phyloP scores from a whole-genome alignment of 2,888 invertebrate genomes.

The Diarsia rubi region DNA sequence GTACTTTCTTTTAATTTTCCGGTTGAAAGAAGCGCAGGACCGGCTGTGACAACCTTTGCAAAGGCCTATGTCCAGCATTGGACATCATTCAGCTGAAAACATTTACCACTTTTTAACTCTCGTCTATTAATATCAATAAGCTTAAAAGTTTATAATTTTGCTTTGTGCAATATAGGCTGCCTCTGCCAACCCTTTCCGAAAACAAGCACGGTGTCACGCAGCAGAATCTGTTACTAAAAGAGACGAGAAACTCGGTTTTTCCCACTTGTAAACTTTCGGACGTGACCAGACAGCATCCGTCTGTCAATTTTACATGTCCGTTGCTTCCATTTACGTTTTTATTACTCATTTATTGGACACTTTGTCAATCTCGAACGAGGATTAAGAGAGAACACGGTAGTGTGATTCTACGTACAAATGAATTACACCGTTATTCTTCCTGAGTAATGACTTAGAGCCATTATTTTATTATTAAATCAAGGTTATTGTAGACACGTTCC shows the following conservation, averaged over 20 bases:
- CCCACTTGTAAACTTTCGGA: slow-evolving; percentile 8
- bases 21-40: neutral
- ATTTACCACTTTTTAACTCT: neutral
- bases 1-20: no score
- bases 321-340: slow-evolving; percentile 38
- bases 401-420: no score
- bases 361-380: slow-evolving; percentile 7
- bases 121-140: neutral
- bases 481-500: no score
- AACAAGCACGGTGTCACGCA: neutral
- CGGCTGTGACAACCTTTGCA: neutral
- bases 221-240: neutral
- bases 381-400: neutral
- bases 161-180: neutral
- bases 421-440: no score
- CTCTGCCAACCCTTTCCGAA: neutral
- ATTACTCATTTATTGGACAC: slow-evolving; percentile 43
- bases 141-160: neutral
- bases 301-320: slow-evolving; percentile 34
- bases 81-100: neutral
- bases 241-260: neutral
- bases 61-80: neutral
- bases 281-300: slow-evolving; percentile 4
- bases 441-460: no score
- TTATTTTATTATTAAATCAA: no score